These are phyloP conservation scores for Procambarus clarkii DNA, from an alignment of 1,140 invertebrate species.

Conservation along the genomic window DNA sequence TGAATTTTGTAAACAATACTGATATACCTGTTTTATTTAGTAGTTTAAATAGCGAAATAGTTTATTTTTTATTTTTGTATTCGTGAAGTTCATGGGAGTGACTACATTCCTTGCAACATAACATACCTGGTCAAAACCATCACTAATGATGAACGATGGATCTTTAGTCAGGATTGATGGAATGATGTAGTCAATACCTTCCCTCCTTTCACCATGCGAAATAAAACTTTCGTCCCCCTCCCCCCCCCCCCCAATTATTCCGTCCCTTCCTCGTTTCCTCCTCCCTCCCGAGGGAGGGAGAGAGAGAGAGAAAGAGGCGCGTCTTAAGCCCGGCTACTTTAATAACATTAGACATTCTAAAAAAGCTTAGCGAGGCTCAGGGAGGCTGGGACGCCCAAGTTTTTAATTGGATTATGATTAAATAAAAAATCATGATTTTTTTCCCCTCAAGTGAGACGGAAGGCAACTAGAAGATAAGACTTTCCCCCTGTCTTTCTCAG, in stretches of 20 bases:
- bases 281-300: neutral
- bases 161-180: no score
- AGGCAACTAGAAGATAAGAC: neutral
- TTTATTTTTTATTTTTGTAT: no score
- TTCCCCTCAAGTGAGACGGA: neutral
- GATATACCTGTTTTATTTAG: no score
- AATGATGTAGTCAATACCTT: no score
- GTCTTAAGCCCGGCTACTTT: neutral
- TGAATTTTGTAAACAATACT: no score
- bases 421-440: neutral
- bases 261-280: neutral
- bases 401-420: conserved; percentile 16
- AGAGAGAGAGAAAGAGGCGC: neutral
- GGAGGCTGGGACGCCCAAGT: neutral
- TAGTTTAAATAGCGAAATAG: no score
- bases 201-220: no score
- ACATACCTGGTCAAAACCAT: no score
- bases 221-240: neutral
- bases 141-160: no score
- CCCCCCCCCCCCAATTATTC: neutral
- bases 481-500: neutral
- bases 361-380: neutral
- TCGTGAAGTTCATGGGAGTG: no score
- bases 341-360: conserved; percentile 5
- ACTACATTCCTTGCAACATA: no score